A percentile compares a stretch with the other conserved stretches of the same genome.
These are phyloP conservation scores for Drosophila asahinai DNA, from an alignment of 1,140 invertebrate species.

Conservation along the genomic window DNA sequence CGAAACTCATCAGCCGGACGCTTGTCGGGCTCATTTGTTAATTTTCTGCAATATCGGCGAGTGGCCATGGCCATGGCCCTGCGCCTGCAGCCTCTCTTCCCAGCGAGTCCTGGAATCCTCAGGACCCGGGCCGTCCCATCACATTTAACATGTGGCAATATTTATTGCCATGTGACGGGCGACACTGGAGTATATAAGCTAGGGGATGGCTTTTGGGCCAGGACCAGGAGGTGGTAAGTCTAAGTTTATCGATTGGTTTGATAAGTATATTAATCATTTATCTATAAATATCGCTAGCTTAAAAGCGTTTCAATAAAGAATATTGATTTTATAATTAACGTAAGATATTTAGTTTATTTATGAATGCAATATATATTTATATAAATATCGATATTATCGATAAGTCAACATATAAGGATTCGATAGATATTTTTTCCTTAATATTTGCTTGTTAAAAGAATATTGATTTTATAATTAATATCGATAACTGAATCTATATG, in stretches of 20 bases:
- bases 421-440: neutral
- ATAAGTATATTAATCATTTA: neutral
- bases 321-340: too few species aligned
- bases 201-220: neutral
- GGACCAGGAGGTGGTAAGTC: neutral
- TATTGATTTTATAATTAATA: too few species aligned
- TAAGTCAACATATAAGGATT: neutral
- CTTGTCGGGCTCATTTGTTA: constrained; percentile 77
- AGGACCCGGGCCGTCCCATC: constrained; percentile 3
- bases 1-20: constrained; percentile 48
- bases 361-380: too few species aligned
- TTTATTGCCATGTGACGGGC: constrained; percentile 55
- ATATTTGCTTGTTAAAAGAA: too few species aligned
- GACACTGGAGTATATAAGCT: constrained; percentile 18
- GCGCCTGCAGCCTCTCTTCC: neutral
- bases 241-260: neutral
- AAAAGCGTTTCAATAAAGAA: neutral
- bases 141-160: constrained; percentile 67
- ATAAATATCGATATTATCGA: neutral
- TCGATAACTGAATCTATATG: too few species aligned
- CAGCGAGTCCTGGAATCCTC: neutral
- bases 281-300: neutral
- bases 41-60: constrained; percentile 71
- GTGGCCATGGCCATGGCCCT: constrained; percentile 14
- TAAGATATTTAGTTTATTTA: too few species aligned